Evolutionary conservation across 2,113 vertebrate species (phyloP), one percentile per base, ranked within the genome.

Genomic region (Diglossa brunneiventris): DNA sequence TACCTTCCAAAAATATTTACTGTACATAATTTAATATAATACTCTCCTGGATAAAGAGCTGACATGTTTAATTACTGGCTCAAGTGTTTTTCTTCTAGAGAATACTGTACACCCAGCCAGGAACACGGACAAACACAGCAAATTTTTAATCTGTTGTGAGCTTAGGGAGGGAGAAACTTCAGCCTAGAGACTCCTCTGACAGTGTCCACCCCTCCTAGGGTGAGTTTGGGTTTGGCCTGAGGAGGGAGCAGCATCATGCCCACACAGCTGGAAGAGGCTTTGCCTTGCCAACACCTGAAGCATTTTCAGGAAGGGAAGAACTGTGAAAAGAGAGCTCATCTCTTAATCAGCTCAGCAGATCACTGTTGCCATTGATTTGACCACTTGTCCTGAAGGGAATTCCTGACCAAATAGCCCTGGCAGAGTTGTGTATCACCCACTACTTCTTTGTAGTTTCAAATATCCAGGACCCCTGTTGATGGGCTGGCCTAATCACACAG

Each of bases 1-100:
- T 95, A 94, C 89, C 97, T 95, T 98, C 97, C 96, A 97, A 98
- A 98, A 98, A 98, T 98, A 98, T 98, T 98, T 98, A 98, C 98
- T 97, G 97, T 97, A 97, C 97, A 96, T 98, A 98, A 98, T 98
- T 98, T 98, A 98, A 98, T 98, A 97, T 97, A 97, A 97, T 92
- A 95, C 97, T 97, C 97, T 97, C 91, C 97, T 97, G 96, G 97
- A 97, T 98, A 97, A 98, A 97, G 95, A 97, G 97, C 97, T 98
- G 98, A 98, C 97, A 98, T 95, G 91, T 98, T 97, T 98, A 98
- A 98, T 98, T 98, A 98, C 92, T 94, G 94, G 95, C 92, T 97
- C 92, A 90, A 97, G 94, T 96, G 86, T 94, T 96, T 96, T 97
- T 89, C 84, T 96, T 96, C 82, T 93, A 87, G 84, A 96, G 92